Base-by-base conservation (phyloP, 1,140 invertebrate species). In the Tetranychus urticae region DNA sequence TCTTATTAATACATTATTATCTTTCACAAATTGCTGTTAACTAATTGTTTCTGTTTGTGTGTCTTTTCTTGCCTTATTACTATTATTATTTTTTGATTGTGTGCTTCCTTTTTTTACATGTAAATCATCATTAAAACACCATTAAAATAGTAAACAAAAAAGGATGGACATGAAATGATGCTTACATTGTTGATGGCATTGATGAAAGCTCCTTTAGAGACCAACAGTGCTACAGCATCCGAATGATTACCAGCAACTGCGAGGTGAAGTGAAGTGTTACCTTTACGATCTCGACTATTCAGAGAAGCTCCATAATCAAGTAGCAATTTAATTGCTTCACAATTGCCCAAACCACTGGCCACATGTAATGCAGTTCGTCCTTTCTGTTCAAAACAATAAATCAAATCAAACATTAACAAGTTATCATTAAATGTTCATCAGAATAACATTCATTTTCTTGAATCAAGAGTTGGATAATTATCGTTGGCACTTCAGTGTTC, bases 161-260 rank as follows among this genome's bases (percentile, higher is more conserved):
- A 52, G 31, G 13, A 10, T 13, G n/a, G 1, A n/a, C 6, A 52
- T 31, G 2, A 52, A n/a, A 13, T 52, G n/a, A 14, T 23, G 75
- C 77, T 74, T 75, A 87, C 85, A 71, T 77, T 73, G 68, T 87
- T 86, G 5, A 82, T 74, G 47, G 79, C 74, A 64, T 85, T 81
- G 4, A 85, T 71, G 68, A 85, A 79, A 5, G 82, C 80, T 3
- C 81, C 82, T 65, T 80, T 79, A 8, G 78, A 74, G 56, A 86
- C 78, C 39, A 87, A 73, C 62, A 82, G 74, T 70, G 82, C 78
- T 3, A 83, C 81, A 31, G 80, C 80, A 58, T 83, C 79, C 3
- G 76, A 72, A 63, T 82, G 79, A 69, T 85, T 84, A 1, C 78
- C 78, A 60, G 80, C 77, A 57, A 81, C 83, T 33, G 84, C 82